Evolutionary conservation across 2,888 invertebrate species (phyloP).

Genomic region (Pandemis corylana): DNA sequence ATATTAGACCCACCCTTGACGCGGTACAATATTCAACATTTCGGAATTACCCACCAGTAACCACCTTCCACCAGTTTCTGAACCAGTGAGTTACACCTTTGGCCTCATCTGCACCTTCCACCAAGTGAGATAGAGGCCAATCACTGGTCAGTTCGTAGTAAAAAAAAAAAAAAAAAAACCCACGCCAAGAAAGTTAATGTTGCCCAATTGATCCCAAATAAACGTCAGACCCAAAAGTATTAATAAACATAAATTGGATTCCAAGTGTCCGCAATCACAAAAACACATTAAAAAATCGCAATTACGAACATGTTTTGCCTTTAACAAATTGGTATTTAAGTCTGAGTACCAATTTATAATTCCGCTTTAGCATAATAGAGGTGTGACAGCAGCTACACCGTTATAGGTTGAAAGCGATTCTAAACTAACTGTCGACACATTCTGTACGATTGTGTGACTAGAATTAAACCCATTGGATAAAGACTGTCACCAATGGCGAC

Average conservation of each 20-base stretch:
- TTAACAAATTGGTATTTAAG: background rate
- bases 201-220: background rate
- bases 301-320: background rate
- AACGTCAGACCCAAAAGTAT: background rate
- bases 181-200: background rate
- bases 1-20: no score
- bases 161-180: no score
- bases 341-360: constrained; percentile 8
- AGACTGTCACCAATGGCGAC: constrained; percentile 18
- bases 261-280: background rate
- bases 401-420: constrained; percentile 61
- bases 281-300: background rate
- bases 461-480: constrained; percentile 40
- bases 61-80: no score
- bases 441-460: constrained; percentile 54
- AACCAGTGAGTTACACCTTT: no score
- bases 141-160: no score
- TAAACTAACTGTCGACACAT: constrained; percentile 74
- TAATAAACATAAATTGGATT: background rate
- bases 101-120: no score
- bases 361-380: constrained; percentile 12
- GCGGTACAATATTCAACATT: background rate
- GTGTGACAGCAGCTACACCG: constrained; percentile 57
- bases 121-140: no score
- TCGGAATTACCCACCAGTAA: no score